Base-by-base conservation (phyloP, 2,797 vertebrate species). In the Loris lydekkerianus region DNA sequence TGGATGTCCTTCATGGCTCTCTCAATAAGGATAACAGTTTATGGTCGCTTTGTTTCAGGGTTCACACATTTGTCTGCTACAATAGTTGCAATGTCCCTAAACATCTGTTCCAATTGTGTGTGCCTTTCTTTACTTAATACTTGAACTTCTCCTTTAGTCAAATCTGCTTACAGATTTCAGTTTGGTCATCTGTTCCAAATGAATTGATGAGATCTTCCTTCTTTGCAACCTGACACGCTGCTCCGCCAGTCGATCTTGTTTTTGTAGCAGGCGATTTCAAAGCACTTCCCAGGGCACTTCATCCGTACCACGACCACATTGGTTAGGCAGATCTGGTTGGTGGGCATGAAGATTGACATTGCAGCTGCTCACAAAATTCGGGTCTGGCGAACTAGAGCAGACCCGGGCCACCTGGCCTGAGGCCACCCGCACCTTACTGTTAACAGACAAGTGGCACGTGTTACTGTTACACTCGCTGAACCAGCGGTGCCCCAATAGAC, bases 41-140 rank as follows among this genome's bases (percentile, higher is more conserved):
- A 99, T 0, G 99, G 99, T 90, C 99, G 99, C 97, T 99, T 99
- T 8, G 99, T 99, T 94, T 99, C 99, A 0, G 99, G 99, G 97
- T 99, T 99, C 29, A 99, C 99, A 49, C 99, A 99, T 83, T 99
- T 99, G 94, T 99, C 99, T 2, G 99, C 99, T 94, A 99, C 99
- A 0, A 99, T 99, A 0, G 99, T 99, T 0, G 99, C 99, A 0
- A 99, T 99, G 96, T 99, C 99, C 29, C 99, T 98, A 95, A 99
- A 99, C 99, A 99, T 99, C 61, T 99, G 99, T 97, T 99, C 99
- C 98, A 99, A 98, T 98, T 99, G 99, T 0, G 97, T 98, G 13
- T 99, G 99, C 23, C 99, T 98, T 75, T 99, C 99, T 95, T 99
- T 99, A 97, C 99, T 99, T 0, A 99, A 99, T 29, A 99, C 99